These are phyloP conservation scores for Cichlasoma orientale DNA, from an alignment of 2,797 vertebrate species.

Conservation along the genomic window DNA sequence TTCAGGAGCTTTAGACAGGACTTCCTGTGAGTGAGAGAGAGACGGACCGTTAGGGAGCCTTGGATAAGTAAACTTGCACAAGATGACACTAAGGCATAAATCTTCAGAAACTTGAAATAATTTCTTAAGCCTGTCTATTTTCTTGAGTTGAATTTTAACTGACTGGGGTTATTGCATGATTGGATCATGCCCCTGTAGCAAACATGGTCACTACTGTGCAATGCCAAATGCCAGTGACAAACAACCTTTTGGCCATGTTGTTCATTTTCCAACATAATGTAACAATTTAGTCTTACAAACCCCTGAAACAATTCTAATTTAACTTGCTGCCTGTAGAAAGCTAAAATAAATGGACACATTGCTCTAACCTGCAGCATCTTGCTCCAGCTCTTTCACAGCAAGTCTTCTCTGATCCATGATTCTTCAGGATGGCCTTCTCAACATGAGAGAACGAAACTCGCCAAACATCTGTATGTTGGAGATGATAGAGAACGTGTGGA, in stretches of 20 bases:
- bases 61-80: neutral
- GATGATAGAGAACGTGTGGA: neutral
- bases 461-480: conserved; percentile 69
- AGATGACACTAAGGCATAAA: neutral
- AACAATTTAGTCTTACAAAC: neutral
- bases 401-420: conserved; percentile 83
- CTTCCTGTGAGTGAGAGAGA: conserved; percentile 53
- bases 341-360: neutral
- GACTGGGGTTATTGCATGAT: neutral
- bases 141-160: neutral
- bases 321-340: neutral
- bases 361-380: conserved; percentile 83
- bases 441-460: conserved; percentile 85
- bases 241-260: fast-evolving
- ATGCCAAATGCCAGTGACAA: neutral
- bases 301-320: neutral
- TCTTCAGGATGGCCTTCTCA: conserved; percentile 81
- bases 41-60: neutral
- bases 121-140: fast-evolving
- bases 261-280: neutral
- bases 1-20: conserved; percentile 79
- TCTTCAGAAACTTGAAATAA: neutral
- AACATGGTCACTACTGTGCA: neutral
- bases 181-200: neutral
- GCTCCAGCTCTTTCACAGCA: conserved; percentile 73